These are phyloP conservation scores for Enteromius anoplus DNA, from an alignment of 2,797 vertebrate species.

Conservation along the genomic window DNA sequence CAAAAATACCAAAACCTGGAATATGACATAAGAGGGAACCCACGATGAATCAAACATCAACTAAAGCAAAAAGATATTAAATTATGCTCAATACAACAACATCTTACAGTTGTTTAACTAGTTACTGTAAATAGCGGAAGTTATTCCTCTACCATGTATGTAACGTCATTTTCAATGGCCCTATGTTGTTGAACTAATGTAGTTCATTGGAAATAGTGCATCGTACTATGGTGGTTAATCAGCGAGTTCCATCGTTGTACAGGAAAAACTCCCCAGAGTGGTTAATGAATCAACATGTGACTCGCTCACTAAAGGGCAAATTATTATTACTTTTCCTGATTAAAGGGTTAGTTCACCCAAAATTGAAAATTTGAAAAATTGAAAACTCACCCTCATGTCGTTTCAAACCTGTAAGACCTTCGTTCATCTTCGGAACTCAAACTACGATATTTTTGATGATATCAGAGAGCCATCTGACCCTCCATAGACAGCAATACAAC, in stretches of 20 bases:
- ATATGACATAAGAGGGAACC: background rate
- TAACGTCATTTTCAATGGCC: too few relatives aligned
- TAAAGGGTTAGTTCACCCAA: too few relatives aligned
- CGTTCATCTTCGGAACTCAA: too few relatives aligned
- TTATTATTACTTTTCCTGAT: background rate
- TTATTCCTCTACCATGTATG: background rate
- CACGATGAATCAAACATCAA: background rate
- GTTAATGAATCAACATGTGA: background rate
- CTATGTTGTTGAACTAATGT: background rate
- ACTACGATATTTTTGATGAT: too few relatives aligned
- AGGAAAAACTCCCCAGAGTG: background rate
- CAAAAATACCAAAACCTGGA: background rate
- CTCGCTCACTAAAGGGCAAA: background rate
- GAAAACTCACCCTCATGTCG: too few relatives aligned
- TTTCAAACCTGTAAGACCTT: too few relatives aligned
- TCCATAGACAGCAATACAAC: too few relatives aligned
- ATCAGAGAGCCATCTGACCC: too few relatives aligned
- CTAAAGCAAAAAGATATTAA: background rate
- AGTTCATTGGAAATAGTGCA: background rate
- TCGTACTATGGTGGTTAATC: background rate
- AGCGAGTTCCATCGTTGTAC: background rate
- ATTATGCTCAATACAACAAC: background rate
- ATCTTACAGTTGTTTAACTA: background rate
- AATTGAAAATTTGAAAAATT: too few relatives aligned
- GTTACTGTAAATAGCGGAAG: background rate